These are phyloP conservation scores for Tretioscincus oriximinensis DNA, from an alignment of 2,113 vertebrate genomes.

Conservation along the genomic window DNA sequence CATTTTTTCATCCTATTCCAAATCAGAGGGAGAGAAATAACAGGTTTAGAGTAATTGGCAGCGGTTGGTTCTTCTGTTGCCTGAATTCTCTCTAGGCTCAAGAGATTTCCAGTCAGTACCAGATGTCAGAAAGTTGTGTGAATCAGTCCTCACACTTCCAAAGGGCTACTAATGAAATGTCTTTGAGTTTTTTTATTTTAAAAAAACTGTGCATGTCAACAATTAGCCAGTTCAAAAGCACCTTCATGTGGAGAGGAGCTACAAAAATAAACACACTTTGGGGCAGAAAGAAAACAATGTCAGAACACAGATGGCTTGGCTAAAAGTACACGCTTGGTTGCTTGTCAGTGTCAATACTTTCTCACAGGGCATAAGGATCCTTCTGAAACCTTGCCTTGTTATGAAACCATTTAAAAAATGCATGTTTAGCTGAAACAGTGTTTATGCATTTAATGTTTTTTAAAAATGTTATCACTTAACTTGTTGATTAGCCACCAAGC, in stretches of 20 bases:
- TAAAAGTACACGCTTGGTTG: too few relatives aligned
- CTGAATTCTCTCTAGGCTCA: background rate
- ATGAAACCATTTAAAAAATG: too few relatives aligned
- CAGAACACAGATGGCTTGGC: background rate
- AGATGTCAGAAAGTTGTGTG: background rate
- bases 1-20: background rate
- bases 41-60: background rate
- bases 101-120: background rate
- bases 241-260: background rate
- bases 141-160: background rate
- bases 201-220: background rate
- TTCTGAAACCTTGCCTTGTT: background rate
- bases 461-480: too few relatives aligned
- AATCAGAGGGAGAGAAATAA: background rate
- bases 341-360: background rate
- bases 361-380: background rate
- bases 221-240: background rate
- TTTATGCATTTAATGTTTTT: too few relatives aligned
- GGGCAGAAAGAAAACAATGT: background rate
- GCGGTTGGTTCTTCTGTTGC: background rate
- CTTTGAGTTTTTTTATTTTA: background rate
- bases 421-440: too few relatives aligned
- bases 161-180: background rate
- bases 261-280: background rate
- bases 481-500: too few relatives aligned